Evolutionary conservation across 2,888 invertebrate species (phyloP).

Genomic region (Thecocarcelia acutangulata): DNA sequence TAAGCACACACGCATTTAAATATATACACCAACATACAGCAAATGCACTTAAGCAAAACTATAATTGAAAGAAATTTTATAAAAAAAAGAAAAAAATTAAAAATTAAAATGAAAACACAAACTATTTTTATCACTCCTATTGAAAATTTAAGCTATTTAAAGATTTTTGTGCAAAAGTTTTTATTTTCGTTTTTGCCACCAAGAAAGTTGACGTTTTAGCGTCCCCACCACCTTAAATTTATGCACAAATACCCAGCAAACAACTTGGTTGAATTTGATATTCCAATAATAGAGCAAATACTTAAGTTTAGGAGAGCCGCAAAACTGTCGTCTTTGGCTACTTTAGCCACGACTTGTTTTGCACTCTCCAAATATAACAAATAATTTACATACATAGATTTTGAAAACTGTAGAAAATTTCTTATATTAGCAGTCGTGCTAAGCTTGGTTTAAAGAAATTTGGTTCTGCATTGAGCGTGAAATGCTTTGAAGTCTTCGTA

Average conservation of each 20-base stretch:
- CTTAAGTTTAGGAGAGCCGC: too few species aligned
- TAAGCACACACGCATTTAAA: background rate
- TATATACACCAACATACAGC: background rate
- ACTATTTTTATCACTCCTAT: constrained; percentile 57
- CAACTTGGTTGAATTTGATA: too few species aligned
- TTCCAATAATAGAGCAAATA: too few species aligned
- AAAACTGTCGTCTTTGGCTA: too few species aligned
- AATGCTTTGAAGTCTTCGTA: too few species aligned
- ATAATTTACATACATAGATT: too few species aligned
- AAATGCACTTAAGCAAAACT: constrained; percentile 28
- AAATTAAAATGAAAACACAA: constrained; percentile 10
- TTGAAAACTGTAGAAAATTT: too few species aligned
- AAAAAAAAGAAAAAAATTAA: background rate
- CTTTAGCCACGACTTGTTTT: too few species aligned
- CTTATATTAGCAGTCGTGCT: too few species aligned
- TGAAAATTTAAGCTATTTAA: constrained; percentile 50
- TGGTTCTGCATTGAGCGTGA: too few species aligned
- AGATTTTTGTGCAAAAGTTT: constrained; percentile 49
- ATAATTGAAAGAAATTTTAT: constrained; percentile 14
- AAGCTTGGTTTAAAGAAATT: too few species aligned
- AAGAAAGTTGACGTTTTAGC: constrained; percentile 54
- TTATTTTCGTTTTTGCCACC: constrained; percentile 33
- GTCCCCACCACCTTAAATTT: constrained; percentile 59
- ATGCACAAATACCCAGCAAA: constrained; percentile 10
- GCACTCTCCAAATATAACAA: too few species aligned